Conservation (phyloP, 2,888 invertebrate species). For the Perdita meconis region DNA sequence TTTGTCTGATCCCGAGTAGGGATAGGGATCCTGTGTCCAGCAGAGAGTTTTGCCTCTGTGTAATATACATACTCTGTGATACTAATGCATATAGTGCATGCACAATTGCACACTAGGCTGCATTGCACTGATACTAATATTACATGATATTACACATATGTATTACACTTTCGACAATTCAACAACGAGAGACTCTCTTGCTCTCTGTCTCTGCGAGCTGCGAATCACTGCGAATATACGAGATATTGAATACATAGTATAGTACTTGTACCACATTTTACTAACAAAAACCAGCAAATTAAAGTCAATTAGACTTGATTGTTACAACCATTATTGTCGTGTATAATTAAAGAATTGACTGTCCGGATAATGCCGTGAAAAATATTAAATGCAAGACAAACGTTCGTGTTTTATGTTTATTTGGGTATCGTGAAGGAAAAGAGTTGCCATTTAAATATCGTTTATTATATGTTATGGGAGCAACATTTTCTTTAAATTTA, state of each 20-base stretch:
- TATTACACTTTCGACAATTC: no score
- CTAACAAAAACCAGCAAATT: slow-evolving; percentile 22
- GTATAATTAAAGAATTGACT: slow-evolving; percentile 5
- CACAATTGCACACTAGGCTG: no score
- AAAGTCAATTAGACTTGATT: neutral
- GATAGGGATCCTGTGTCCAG: no score
- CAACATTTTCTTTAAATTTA: slow-evolving; percentile 44
- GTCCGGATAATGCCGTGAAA: slow-evolving; percentile 46
- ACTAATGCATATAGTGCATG: no score
- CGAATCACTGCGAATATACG: no score
- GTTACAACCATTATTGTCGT: neutral
- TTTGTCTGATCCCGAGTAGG: no score
- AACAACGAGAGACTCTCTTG: no score
- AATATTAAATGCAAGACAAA: slow-evolving; percentile 37
- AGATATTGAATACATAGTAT: neutral
- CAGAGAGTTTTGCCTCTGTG: no score
- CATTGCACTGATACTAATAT: no score
- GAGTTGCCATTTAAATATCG: slow-evolving; percentile 14
- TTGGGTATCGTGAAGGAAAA: slow-evolving; percentile 23
- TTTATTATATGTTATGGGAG: slow-evolving; percentile 68
- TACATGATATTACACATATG: no score
- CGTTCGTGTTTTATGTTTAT: slow-evolving; percentile 13
- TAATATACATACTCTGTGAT: no score
- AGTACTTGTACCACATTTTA: neutral
- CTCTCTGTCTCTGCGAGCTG: no score